Base-by-base conservation (phyloP, 2,888 invertebrate genomes). In the Cyaniris semiargus region DNA sequence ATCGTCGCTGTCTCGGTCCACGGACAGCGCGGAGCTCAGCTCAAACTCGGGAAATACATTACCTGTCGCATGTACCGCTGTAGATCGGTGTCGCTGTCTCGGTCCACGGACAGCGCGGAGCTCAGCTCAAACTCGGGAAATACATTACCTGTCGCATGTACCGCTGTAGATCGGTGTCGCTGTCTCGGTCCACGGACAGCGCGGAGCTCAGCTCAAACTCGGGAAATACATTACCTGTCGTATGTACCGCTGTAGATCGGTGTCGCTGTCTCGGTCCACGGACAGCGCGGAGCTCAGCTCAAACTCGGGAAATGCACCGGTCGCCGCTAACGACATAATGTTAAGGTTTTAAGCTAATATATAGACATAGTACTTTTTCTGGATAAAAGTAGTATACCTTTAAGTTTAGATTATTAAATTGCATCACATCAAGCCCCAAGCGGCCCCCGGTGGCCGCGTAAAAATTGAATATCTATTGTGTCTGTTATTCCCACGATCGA, bases 181-280 rank as follows among this genome's bases (percentile, higher is more conserved):
- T 44, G 72, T 38, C 38, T 10, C 74, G 23, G 27, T 23, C 74
- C 8, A 48, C 44, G 1, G 21, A 72, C 23, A 72, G 31, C 21
- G 44, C 21, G 8, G 38, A 72, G 21, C 38, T 72, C 72, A 72
- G 38, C 15, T 53, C 71, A 15, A 23, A 71, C 34, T 71, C 71
- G n/a, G 71, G 34, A 18, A 71, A 71, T n/a, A 13, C 71, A 15
- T 80, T 81, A 82, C 74, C 53, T 48, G 23, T 53, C 48, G 23
- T 48, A 74, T 74, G 48, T 74, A 74, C 48, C 74, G 74, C 48
- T 74, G 74, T 23, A 74, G 23, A 18, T 74, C 74, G 1, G 38
- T 44, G 23, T 72, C 72, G 72, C 44, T 44, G 72, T 38, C 38
- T 10, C 74, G 23, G 27, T 23, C 74, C 8, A 48, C 44, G 1